These are phyloP conservation scores for Cataglyphis altisquamis DNA, from an alignment of 2,888 invertebrate species.

Conservation along the genomic window DNA sequence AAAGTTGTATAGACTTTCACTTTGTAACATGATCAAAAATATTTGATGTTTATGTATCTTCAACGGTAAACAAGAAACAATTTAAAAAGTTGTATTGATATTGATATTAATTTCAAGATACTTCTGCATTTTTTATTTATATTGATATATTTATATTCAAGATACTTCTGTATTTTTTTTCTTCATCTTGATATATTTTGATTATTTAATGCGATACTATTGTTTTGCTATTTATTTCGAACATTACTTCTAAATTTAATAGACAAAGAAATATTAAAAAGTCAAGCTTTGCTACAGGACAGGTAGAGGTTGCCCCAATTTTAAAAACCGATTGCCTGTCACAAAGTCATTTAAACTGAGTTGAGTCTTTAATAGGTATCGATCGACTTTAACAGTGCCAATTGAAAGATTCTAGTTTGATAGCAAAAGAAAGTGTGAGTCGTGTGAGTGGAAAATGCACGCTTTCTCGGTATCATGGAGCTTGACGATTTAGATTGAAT, in stretches of 20 bases:
- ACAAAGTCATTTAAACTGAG: conserved; percentile 41
- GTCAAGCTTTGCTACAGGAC: conserved; percentile 53
- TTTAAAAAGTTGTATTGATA: no score
- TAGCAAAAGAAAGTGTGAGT: conserved; percentile 54
- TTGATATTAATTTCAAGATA: no score
- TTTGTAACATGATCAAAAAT: background rate
- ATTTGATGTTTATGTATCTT: background rate
- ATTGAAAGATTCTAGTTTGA: conserved; percentile 70
- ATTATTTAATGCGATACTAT: background rate
- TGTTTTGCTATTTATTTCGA: background rate
- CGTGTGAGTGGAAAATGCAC: conserved; percentile 66
- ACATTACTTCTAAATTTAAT: conserved; percentile 34
- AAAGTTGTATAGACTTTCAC: background rate
- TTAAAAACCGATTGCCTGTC: conserved; percentile 61
- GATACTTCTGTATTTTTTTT: background rate
- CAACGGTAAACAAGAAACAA: background rate
- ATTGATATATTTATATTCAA: background rate
- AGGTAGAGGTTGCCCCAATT: conserved; percentile 62
- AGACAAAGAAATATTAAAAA: conserved; percentile 44
- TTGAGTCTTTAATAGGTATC: conserved; percentile 53
- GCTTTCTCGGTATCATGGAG: conserved; percentile 55
- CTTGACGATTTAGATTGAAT: conserved; percentile 42
- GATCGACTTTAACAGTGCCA: conserved; percentile 67
- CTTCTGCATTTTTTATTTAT: no score
- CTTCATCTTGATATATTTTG: background rate